Percentiles rank a stretch among this genome's conserved stretches.
Conservation (phyloP, 2,888 invertebrate species). For the Microchrysa polita region DNA sequence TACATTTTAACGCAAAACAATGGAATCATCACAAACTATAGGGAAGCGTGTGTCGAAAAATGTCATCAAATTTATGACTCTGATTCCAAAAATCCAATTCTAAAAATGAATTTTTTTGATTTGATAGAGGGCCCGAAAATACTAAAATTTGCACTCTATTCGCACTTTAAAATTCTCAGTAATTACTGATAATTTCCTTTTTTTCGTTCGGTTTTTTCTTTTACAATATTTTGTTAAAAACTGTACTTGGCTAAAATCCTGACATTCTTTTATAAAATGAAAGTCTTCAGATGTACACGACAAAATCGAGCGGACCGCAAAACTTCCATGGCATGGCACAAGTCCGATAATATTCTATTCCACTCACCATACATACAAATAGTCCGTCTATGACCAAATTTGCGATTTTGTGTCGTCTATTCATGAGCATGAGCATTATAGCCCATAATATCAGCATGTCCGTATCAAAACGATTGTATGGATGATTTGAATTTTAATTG, state of each 20-base stretch:
- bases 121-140: too few species aligned
- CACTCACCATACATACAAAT: too few species aligned
- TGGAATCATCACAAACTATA: neutral
- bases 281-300: neutral
- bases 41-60: neutral
- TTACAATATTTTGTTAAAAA: neutral
- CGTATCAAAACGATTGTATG: slow-evolving; percentile 34
- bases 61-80: too few species aligned
- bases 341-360: slow-evolving; percentile 13
- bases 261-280: neutral
- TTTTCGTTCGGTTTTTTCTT: too few species aligned
- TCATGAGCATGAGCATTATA: slow-evolving; percentile 34
- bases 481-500: slow-evolving; percentile 47
- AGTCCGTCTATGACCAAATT: slow-evolving; percentile 32
- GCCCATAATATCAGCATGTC: slow-evolving; percentile 10
- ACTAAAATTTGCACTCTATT: too few species aligned
- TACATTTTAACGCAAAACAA: neutral
- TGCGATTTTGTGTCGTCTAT: slow-evolving; percentile 18
- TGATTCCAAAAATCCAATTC: too few species aligned
- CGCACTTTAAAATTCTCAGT: too few species aligned
- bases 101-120: too few species aligned
- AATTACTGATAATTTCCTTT: too few species aligned
- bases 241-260: neutral
- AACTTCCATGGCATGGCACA: neutral
- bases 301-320: slow-evolving; percentile 5